These are phyloP conservation scores for Hydraecia micacea DNA, from an alignment of 2,888 invertebrate species.

Conservation along the genomic window DNA sequence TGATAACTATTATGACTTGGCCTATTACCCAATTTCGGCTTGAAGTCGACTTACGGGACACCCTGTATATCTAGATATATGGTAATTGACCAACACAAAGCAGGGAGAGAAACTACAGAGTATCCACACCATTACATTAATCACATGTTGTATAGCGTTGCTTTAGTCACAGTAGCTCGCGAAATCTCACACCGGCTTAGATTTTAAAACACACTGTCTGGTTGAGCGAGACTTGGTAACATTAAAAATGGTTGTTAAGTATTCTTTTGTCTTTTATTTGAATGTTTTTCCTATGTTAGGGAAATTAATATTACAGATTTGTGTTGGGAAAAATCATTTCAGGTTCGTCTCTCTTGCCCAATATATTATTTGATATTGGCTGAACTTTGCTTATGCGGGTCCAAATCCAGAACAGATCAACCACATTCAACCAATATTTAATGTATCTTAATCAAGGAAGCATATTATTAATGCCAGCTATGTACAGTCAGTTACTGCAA, in stretches of 20 bases:
- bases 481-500: no score
- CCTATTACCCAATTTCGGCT: no score
- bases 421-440: not conserved
- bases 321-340: no score
- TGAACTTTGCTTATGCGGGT: not conserved
- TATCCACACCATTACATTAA: slow-evolving; percentile 73
- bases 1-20: no score
- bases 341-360: not conserved
- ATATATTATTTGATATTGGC: not conserved
- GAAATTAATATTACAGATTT: not conserved
- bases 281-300: not conserved
- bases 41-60: no score
- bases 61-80: slow-evolving; percentile 45
- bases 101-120: slow-evolving; percentile 59
- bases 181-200: slow-evolving; percentile 48
- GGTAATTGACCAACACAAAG: slow-evolving; percentile 61
- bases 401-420: not conserved
- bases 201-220: not conserved
- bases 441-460: not conserved
- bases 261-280: not conserved
- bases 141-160: slow-evolving; percentile 53
- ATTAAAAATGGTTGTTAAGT: not conserved
- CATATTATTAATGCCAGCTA: not conserved
- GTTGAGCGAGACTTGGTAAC: slow-evolving; percentile 36
- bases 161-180: slow-evolving; percentile 58